A percentile compares a stretch with the other conserved stretches of the same genome.
These are phyloP conservation scores for Rhombomys opimus DNA, from an alignment of 2,113 vertebrate genomes.

Conservation along the genomic window DNA sequence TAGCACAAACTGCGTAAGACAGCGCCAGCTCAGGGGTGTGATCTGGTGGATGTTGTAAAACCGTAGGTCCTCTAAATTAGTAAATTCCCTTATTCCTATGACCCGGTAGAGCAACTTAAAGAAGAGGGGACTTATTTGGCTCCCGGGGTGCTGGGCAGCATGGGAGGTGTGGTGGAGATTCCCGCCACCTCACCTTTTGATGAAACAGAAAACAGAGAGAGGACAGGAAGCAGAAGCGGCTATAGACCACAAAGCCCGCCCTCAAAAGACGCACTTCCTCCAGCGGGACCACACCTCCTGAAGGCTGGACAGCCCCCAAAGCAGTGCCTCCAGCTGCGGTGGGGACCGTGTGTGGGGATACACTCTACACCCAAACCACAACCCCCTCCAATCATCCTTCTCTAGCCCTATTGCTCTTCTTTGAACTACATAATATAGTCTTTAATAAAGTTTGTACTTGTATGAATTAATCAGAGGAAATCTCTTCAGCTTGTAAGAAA, in stretches of 20 bases:
- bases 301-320: not conserved
- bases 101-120: not conserved
- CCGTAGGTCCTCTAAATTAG: not conserved
- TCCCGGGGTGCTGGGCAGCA: not conserved
- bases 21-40: not conserved
- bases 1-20: too few species aligned
- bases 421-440: not conserved
- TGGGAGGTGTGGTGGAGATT: not conserved
- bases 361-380: not conserved
- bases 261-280: not conserved
- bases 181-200: not conserved
- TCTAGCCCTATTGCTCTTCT: not conserved
- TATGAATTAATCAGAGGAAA: slow-evolving; percentile 31
- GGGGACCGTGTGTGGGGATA: not conserved
- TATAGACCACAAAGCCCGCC: not conserved
- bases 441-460: not conserved
- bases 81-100: not conserved
- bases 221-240: not conserved
- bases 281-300: not conserved
- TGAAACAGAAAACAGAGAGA: not conserved
- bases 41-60: not conserved
- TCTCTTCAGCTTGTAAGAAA: not conserved
- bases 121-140: not conserved
- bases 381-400: not conserved
- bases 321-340: not conserved